These are phyloP conservation scores for Limosa lapponica DNA, from an alignment of 2,797 vertebrate genomes.

Conservation along the genomic window DNA sequence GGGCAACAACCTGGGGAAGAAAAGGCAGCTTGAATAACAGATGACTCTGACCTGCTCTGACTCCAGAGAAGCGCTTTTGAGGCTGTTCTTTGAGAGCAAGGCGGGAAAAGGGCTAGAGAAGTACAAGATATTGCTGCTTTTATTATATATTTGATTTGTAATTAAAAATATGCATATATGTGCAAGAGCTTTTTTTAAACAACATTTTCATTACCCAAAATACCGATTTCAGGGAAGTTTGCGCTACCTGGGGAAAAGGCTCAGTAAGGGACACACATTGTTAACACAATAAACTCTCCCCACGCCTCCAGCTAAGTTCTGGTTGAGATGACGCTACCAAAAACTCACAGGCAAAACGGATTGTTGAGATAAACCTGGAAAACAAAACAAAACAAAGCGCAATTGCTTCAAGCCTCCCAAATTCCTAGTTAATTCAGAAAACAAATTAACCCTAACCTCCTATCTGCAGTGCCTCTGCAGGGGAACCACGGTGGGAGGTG, in stretches of 20 bases:
- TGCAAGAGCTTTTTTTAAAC: background rate
- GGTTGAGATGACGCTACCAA: background rate
- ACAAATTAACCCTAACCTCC: conserved; percentile 38
- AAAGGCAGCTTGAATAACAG: background rate
- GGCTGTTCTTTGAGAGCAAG: background rate
- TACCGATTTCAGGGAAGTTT: background rate
- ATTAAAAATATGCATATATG: background rate
- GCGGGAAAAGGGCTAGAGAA: background rate
- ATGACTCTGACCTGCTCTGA: background rate
- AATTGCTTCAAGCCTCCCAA: conserved; percentile 6
- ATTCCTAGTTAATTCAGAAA: conserved; percentile 45
- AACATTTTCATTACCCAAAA: background rate
- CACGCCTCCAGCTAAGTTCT: background rate
- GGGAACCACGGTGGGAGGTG: background rate
- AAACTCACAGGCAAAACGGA: background rate
- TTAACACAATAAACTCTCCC: background rate
- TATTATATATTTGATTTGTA: background rate
- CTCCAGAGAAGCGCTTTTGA: background rate
- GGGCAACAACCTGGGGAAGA: background rate
- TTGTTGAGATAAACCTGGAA: background rate
- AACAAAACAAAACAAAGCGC: background rate
- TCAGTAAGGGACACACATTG: background rate
- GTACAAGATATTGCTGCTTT: background rate
- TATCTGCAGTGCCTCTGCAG: conserved; percentile 14
- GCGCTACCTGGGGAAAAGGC: background rate